phyloP scores from a whole-genome alignment of 2,797 vertebrate genomes.

The Jordanella pulchra region DNA sequence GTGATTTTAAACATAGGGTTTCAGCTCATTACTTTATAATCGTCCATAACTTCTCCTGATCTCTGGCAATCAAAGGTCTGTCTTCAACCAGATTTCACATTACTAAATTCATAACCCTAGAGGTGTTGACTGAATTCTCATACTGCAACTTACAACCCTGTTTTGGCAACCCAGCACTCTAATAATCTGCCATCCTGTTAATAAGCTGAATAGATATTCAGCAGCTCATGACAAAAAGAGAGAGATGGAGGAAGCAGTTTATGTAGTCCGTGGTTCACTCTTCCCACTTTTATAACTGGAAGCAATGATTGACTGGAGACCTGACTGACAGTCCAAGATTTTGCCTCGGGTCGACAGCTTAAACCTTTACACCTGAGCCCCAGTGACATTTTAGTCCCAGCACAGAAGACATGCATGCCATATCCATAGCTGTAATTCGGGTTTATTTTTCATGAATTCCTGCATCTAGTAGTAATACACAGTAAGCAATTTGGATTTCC shows the following conservation, averaged over 20 bases:
- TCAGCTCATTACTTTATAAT: not conserved
- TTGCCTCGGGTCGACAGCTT: conserved; percentile 24
- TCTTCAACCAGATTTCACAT: not conserved
- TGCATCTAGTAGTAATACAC: not conserved
- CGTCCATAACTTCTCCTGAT: not conserved
- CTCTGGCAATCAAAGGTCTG: not conserved
- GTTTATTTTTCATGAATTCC: not conserved
- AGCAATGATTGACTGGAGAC: conserved; percentile 32
- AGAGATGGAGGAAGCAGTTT: conserved; percentile 5
- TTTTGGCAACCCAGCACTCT: conserved; percentile 9
- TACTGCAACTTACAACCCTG: conserved; percentile 1
- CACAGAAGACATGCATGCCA: not conserved
- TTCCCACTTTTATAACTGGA: conserved; percentile 24
- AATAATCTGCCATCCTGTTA: conserved; percentile 8
- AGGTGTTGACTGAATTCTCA: conserved; percentile 31
- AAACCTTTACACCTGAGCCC: conserved; percentile 41
- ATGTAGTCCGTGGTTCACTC: conserved; percentile 22
- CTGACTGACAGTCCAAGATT: conserved; percentile 29
- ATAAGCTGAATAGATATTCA: conserved; percentile 2
- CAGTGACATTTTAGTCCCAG: conserved; percentile 1
- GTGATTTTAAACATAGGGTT: not conserved
- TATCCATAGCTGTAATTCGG: not conserved
- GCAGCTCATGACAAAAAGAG: conserved; percentile 2
- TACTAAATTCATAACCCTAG: conserved; percentile 3
- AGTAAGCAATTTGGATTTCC: too few species aligned